Percentiles rank a stretch among this genome's conserved stretches.
These are phyloP conservation scores for Pollenia griseotomentosa DNA, from an alignment of 2,888 invertebrate species.

Conservation along the genomic window DNA sequence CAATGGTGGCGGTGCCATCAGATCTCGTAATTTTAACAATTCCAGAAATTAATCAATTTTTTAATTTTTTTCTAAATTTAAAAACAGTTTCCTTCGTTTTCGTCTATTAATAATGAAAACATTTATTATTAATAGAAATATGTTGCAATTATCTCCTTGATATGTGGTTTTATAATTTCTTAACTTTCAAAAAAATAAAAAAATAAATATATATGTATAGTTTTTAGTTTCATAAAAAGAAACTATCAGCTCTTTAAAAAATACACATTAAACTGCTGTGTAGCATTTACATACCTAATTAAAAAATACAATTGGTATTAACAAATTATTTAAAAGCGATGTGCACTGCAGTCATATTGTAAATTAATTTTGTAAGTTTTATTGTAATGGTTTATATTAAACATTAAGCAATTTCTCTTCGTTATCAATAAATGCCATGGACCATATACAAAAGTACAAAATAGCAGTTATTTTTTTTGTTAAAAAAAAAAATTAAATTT, in stretches of 20 bases:
- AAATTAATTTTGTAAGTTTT: conserved; percentile 4
- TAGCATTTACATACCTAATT: conserved; percentile 62
- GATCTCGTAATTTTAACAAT: conserved; percentile 76
- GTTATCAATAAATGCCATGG: too few species aligned
- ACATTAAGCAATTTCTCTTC: neutral
- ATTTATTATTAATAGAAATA: conserved; percentile 9
- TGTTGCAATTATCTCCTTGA: neutral
- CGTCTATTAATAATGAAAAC: neutral
- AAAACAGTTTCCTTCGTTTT: neutral
- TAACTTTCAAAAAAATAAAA: neutral
- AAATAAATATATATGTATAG: conserved; percentile 14
- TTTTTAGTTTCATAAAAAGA: conserved; percentile 1
- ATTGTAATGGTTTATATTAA: neutral
- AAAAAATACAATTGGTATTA: conserved; percentile 62
- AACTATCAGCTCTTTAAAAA: conserved; percentile 35
- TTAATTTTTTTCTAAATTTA: conserved; percentile 21
- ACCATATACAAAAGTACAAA: too few species aligned
- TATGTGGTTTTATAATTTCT: neutral
- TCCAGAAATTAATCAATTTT: conserved; percentile 65
- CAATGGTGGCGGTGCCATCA: conserved; percentile 65
- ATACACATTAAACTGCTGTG: conserved; percentile 51
- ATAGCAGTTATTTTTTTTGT: too few species aligned
- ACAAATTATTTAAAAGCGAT: conserved; percentile 38
- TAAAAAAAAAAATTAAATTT: too few species aligned
- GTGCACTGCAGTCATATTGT: neutral